Conservation (phyloP, 1,140 invertebrate genomes). For the Heliconius nattereri region DNA sequence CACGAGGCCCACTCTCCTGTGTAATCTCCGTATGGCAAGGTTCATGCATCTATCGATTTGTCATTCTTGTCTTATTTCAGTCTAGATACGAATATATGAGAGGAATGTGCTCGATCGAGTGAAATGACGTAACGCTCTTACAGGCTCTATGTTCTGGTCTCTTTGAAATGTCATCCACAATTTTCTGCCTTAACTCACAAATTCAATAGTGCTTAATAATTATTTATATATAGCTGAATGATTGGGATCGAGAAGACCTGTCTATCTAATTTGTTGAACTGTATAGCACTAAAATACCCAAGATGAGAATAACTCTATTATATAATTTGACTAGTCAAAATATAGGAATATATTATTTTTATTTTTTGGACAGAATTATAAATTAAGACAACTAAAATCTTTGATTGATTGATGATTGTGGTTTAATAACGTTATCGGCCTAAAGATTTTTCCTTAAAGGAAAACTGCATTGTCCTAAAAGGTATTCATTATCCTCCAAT, state of each 20-base stretch:
- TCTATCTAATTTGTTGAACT: background rate
- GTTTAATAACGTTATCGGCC: background rate
- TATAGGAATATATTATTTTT: background rate
- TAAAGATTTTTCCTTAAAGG: background rate
- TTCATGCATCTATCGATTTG: constrained; percentile 27
- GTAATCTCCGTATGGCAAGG: constrained; percentile 14
- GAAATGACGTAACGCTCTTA: constrained; percentile 4
- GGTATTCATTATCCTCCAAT: background rate
- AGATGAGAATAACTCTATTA: background rate
- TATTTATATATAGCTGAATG: background rate
- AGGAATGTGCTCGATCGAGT: constrained; percentile 6
- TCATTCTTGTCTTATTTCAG: constrained; percentile 27
- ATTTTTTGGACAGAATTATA: background rate
- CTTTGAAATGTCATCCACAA: constrained; percentile 11
- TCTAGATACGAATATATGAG: constrained; percentile 8
- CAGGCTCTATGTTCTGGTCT: background rate
- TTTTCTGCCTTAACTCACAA: constrained; percentile 9
- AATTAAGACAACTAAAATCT: too few relatives aligned
- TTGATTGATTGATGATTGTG: background rate
- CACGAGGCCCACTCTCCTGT: constrained; percentile 15
- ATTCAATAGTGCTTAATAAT: constrained; percentile 8
- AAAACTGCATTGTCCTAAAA: background rate
- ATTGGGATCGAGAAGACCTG: background rate
- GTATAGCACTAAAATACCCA: background rate
- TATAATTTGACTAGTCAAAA: background rate